Percentiles rank a stretch among this genome's conserved stretches.
phyloP scores from a whole-genome alignment of 2,888 invertebrate species.

The Tholera decimalis region DNA sequence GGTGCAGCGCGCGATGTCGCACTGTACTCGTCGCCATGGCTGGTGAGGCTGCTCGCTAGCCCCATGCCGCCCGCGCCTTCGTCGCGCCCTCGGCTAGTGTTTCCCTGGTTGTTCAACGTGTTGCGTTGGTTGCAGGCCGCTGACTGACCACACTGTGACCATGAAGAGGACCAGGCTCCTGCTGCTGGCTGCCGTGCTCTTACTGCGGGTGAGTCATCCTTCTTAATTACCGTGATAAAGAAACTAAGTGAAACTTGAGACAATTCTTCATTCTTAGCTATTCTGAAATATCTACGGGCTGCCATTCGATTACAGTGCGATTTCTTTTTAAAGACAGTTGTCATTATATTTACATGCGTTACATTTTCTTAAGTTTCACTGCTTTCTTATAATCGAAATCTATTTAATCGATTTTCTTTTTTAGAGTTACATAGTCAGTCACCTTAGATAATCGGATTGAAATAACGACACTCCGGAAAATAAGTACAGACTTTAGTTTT shows the following conservation, averaged over 20 bases:
- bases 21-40: conserved; percentile 75
- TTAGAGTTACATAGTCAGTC: not conserved
- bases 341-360: not conserved
- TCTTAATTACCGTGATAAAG: conserved; percentile 26
- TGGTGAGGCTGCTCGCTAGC: conserved; percentile 75
- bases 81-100: conserved; percentile 78
- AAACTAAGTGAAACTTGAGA: conserved; percentile 37
- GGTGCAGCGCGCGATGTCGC: conserved; percentile 50
- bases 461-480: not conserved
- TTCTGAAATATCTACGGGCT: not conserved
- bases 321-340: conserved; percentile 1
- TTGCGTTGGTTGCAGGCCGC: conserved; percentile 88
- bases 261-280: conserved; percentile 1
- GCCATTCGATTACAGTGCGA: not conserved
- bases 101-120: conserved; percentile 77
- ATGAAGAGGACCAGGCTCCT: conserved; percentile 90
- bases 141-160: conserved; percentile 84
- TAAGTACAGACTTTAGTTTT: not conserved
- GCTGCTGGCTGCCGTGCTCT: conserved; percentile 87
- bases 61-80: conserved; percentile 76
- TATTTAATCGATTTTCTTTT: not conserved
- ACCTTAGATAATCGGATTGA: not conserved
- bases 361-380: conserved; percentile 1
- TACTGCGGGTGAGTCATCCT: conserved; percentile 82
- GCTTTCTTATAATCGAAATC: not conserved